Evolutionary conservation across 2,888 invertebrate species (phyloP).

Genomic region (Tinea pellionella): DNA sequence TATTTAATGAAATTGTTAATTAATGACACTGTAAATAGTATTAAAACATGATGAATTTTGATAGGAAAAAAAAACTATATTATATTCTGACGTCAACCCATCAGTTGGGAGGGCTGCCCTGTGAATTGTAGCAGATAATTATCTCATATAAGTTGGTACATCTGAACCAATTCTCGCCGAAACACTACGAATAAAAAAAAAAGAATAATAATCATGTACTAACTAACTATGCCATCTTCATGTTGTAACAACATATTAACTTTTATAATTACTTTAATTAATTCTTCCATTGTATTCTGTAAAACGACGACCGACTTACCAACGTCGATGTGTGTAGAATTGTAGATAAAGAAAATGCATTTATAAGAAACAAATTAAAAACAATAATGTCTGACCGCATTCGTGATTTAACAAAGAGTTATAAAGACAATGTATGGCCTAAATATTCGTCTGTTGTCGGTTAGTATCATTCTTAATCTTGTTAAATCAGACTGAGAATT

Average conservation of each 20-base stretch:
- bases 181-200: no score
- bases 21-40: no score
- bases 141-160: no score
- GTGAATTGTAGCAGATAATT: no score
- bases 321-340: background rate
- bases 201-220: background rate
- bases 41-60: no score
- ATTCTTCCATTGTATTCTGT: background rate
- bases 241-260: background rate
- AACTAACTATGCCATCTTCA: background rate
- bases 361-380: background rate
- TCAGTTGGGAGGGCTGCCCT: no score
- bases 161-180: no score
- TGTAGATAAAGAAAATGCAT: background rate
- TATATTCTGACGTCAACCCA: no score
- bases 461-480: background rate
- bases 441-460: background rate
- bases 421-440: background rate
- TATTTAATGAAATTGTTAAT: no score
- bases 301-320: constrained; percentile 6
- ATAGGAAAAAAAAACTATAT: no score
- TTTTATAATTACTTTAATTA: background rate
- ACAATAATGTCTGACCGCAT: background rate
- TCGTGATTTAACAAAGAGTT: background rate
- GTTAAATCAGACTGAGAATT: no score